Evolutionary conservation across 2,797 vertebrate species (phyloP), one percentile per base, ranked within the genome.

Genomic region (Leptatherina wallacei): DNA sequence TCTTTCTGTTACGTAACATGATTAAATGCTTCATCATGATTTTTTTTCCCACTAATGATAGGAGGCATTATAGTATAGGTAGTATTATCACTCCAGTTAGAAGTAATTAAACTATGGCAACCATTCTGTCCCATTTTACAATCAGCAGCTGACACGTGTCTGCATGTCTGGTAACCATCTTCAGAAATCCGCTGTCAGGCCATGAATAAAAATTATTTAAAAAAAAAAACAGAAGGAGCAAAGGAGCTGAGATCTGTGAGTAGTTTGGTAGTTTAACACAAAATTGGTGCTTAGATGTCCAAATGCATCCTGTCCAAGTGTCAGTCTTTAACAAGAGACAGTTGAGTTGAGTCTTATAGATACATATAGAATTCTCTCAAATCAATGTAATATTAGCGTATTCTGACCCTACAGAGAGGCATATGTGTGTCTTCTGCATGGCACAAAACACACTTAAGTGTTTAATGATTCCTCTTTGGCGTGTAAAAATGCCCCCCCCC

Each of bases 401-500:
- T n/a, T 47, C 6, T n/a, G 42, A 20, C 6, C 6, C 42, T 18
- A 47, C 42, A 20, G 2, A 47, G 18, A 11, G 12, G 4, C 7
- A 4, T 56, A 3, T 42, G 32, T 40, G 67, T 65, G 44, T 73
- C 27, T 22, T 61, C 2, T 6, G 18, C 20, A 35, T 57, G 56
- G 69, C 65, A 35, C 30, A 61, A 58, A 82, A 69, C 18, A 42
- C 67, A 51, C 13, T 40, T 57, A 55, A 60, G 42, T 57, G 63
- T 67, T 52, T 78, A 71, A 71, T 81, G 77, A 81, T 67, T 80
- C 24, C 2, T 67, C 69, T 71, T 42, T 36, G 47, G n/a, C n/a
- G n/a, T n/a, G n/a, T n/a, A n/a, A n/a, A n/a, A n/a, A n/a, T n/a
- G n/a, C n/a, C n/a, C n/a, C n/a, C n/a, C n/a, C n/a, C n/a, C n/a